Base-by-base conservation (phyloP, 2,888 invertebrate genomes). In the Yponomeuta malinellus region DNA sequence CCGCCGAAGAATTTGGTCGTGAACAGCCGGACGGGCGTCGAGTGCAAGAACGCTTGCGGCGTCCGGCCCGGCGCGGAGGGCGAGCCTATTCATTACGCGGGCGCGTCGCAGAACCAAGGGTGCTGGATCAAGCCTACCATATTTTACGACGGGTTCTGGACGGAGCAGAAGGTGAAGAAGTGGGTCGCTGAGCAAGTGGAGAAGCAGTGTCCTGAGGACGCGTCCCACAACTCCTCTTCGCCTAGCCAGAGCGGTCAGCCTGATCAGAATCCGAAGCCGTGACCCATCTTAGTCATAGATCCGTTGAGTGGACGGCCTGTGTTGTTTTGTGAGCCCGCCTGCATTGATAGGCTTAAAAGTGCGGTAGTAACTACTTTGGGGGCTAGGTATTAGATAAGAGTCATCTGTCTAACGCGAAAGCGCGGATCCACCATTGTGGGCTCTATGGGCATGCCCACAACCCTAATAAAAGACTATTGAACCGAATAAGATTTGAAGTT, bases 61-160 rank as follows among this genome's bases (percentile, higher is more conserved):
- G 52, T 52, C 10, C 83, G 87, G 6, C 75, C 82, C 2, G 85
- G 81, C 4, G 75, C 77, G 1, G 83, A 85, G 12, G 84, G 81
- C 2, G 86, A 87, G 65, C 80, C 79, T 9, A 67, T 79, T 5
- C 83, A 80, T 73, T 86, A 80, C 76, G 83, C 78, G 1, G 76
- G 80, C 15, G 79, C 83, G 48, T 81, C 81, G 31, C 87, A 84
- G 70, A 79, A 78, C 43, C 87, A 86, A 71, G 88, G 87, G 2
- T 89, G 90, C 75, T 93, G 93, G 93, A 87, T 92, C 70, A 92
- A 92, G 71, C 93, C 93, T 4, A 89, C 90, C 2, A 91, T 93
- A 65, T 93, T 92, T 78, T 92, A 93, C 72, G 92, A 92, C 68
- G 93, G 93, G 1, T 93, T 93, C 78, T 93, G 92, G 92, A 92